Conservation (phyloP, 2,113 vertebrate species). For the Oryzias melastigma region DNA sequence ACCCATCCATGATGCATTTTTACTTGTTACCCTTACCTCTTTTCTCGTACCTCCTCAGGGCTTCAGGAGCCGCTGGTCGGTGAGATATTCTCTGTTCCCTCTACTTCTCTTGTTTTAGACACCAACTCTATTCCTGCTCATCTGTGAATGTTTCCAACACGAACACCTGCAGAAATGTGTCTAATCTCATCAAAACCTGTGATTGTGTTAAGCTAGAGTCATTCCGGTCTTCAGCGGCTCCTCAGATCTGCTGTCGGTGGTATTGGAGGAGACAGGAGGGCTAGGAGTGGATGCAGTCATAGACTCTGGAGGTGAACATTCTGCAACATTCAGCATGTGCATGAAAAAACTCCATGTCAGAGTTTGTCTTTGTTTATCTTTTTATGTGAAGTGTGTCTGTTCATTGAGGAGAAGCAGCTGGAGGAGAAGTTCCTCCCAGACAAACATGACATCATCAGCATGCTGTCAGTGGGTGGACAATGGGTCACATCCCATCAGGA, state of each 20-base stretch:
- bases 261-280: conserved; percentile 94
- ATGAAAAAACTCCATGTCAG: not conserved
- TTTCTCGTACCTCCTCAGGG: conserved; percentile 52
- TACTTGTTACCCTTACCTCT: not conserved
- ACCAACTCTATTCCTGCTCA: not conserved
- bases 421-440: conserved; percentile 78
- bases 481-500: conserved; percentile 90
- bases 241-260: conserved; percentile 81
- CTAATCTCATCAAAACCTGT: not conserved
- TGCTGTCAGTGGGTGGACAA: conserved; percentile 86
- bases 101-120: not conserved
- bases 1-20: not conserved
- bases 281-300: conserved; percentile 90
- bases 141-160: too few species aligned
- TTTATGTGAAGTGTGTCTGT: conserved; percentile 78
- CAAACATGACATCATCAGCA: conserved; percentile 91
- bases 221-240: conserved; percentile 81
- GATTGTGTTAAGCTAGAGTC: conserved; percentile 80
- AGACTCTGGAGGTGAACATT: conserved; percentile 86
- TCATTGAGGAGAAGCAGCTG: conserved; percentile 79
- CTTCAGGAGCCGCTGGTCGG: conserved; percentile 74
- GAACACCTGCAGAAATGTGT: too few species aligned
- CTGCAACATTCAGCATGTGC: not conserved
- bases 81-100: conserved; percentile 50
- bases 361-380: not conserved